A percentile compares a stretch with the other conserved stretches of the same genome.
phyloP scores from a whole-genome alignment of 2,888 invertebrate genomes.

The Eupithecia inturbata region DNA sequence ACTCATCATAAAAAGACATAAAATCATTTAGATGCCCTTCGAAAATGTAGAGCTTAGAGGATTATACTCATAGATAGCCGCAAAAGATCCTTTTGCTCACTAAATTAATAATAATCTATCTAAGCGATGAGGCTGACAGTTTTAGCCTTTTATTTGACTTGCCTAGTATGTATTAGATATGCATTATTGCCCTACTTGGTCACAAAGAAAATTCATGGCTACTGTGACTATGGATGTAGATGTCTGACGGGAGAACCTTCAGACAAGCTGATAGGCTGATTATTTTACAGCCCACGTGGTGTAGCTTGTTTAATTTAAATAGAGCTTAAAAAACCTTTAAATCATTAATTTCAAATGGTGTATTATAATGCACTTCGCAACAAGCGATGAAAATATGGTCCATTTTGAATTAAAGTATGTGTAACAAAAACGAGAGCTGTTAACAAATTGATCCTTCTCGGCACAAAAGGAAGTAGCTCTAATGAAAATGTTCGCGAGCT shows the following conservation, averaged over 20 bases:
- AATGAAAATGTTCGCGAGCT: slow-evolving; percentile 32
- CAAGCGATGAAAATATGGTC: neutral
- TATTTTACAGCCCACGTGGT: neutral
- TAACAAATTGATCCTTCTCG: slow-evolving; percentile 31
- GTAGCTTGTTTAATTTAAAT: neutral
- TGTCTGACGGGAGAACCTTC: neutral
- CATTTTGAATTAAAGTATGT: neutral
- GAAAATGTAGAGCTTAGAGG: neutral
- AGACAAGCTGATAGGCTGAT: neutral
- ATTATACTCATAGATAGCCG: neutral
- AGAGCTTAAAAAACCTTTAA: neutral
- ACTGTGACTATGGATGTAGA: neutral
- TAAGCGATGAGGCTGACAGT: neutral
- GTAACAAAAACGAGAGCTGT: slow-evolving; percentile 20
- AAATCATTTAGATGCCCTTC: neutral
- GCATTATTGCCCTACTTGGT: neutral
- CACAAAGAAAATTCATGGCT: slow-evolving; percentile 1
- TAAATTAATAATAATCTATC: neutral
- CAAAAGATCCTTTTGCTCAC: neutral
- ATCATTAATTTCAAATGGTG: neutral
- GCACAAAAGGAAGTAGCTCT: slow-evolving; percentile 24
- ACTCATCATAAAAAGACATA: neutral
- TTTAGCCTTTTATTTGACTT: neutral
- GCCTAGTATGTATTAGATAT: neutral
- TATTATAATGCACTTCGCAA: neutral